phyloP scores from a whole-genome alignment of 2,113 vertebrate species.

The Blennius ocellaris region DNA sequence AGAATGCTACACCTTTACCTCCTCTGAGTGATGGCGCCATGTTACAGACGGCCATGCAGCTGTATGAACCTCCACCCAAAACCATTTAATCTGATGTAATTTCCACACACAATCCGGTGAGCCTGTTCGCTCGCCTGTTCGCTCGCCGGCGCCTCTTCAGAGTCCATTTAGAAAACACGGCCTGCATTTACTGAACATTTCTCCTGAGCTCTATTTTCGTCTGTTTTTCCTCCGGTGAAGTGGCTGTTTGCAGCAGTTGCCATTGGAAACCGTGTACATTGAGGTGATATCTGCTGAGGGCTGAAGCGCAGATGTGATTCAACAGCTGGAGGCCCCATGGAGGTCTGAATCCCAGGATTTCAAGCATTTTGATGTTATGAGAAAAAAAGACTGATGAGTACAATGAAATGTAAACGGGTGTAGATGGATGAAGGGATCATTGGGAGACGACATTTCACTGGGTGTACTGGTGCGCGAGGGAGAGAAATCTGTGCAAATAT shows the following conservation, averaged over 20 bases:
- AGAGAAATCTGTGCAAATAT: conserved; percentile 17
- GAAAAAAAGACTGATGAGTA: conserved; percentile 10
- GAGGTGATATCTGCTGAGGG: conserved; percentile 4
- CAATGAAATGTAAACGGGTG: conserved; percentile 18
- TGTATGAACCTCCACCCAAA: background rate
- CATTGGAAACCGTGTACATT: conserved; percentile 44
- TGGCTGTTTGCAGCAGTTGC: conserved; percentile 52
- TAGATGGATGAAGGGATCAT: background rate
- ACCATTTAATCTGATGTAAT: conserved; percentile 2
- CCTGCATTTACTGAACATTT: conserved; percentile 9
- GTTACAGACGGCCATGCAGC: background rate
- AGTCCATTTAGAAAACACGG: conserved; percentile 33
- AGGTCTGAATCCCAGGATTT: conserved; percentile 16
- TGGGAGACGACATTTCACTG: background rate
- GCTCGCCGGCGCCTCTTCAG: conserved; percentile 36
- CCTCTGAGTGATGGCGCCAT: background rate
- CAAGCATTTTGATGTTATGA: conserved; percentile 16
- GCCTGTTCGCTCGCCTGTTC: conserved; percentile 3
- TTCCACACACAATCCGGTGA: background rate
- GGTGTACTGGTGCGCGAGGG: background rate
- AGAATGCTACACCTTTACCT: background rate
- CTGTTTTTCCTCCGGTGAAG: conserved; percentile 33
- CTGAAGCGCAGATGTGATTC: conserved; percentile 14
- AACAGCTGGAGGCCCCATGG: background rate
- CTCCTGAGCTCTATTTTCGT: conserved; percentile 17